phyloP scores from a whole-genome alignment of 2,797 vertebrate species.

The Rhinichthys osculus region DNA sequence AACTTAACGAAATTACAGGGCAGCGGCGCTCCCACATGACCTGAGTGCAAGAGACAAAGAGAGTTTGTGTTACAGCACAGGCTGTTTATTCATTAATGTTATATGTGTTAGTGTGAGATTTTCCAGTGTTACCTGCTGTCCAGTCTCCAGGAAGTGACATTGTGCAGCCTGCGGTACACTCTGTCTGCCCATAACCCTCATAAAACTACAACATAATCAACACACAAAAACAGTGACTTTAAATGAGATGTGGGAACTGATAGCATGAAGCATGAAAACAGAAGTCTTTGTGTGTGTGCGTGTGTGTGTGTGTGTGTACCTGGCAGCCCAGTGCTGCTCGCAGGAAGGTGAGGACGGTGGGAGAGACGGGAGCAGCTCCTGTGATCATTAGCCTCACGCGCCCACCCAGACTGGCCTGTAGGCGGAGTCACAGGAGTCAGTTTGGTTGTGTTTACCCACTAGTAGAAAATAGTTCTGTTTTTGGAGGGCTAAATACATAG shows the following conservation, averaged over 20 bases:
- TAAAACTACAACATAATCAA: conserved; percentile 84
- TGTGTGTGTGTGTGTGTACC: conserved; percentile 74
- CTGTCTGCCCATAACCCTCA: conserved; percentile 97
- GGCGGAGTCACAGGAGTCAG: conserved; percentile 3
- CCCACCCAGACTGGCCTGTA: conserved; percentile 90
- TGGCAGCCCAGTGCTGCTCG: conserved; percentile 94
- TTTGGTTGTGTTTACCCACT: neutral
- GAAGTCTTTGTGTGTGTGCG: neutral
- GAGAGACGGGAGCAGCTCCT: conserved; percentile 93
- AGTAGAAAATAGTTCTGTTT: neutral
- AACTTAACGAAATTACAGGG: conserved; percentile 91
- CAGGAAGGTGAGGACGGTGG: conserved; percentile 91
- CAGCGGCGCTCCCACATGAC: conserved; percentile 94
- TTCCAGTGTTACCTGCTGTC: conserved; percentile 85
- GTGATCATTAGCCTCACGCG: conserved; percentile 91
- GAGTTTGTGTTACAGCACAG: neutral
- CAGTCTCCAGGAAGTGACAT: conserved; percentile 93
- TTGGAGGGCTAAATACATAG: neutral
- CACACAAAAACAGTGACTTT: neutral
- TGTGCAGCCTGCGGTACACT: conserved; percentile 92
- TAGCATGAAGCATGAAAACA: neutral
- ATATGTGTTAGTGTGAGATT: neutral
- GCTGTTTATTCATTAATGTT: neutral
- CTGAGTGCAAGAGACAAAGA: conserved; percentile 68
- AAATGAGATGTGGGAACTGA: neutral